Evolutionary conservation across 30 jellyfish, hydroid and myxozoan species (phyloP), one percentile per base, ranked within the genome.

Genomic region (Hydractinia symbiolongicarpus): DNA sequence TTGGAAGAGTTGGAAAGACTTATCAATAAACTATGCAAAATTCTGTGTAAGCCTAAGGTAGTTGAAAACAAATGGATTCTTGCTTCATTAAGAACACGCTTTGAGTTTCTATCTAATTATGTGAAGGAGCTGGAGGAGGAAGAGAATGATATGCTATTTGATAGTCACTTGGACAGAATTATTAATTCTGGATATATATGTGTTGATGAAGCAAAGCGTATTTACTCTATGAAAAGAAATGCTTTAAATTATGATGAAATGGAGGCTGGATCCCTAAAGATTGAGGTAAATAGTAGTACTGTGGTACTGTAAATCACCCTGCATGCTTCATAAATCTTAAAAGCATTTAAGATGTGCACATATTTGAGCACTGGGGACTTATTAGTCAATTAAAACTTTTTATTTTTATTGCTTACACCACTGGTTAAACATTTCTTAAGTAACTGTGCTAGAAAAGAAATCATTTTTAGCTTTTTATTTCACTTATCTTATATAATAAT

Each of bases 51-150:
- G 40, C 40, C 74, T 4, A 64, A 64, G 2, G 40, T 64, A n/a
- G 74, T 51, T n/a, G 74, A 64, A n/a, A n/a, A 64, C 74, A 64
- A 64, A 51, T 64, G 19, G 52, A 64, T 64, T 64, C 40, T 64
- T n/a, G 74, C 52, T n/a, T 64, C 74, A 64, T 64, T 64, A 13
- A 64, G 40, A 7, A 51, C 74, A 64, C 19, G 74, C 19, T 64
- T n/a, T 64, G 74, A 64, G 40, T 64, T 64, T 64, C 4, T 64
- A 44, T 64, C 74, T 6, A 64, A 64, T 64, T 64, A 64, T 2
- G 40, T 64, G 1, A 51, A 64, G 17, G 74, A 64, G 40, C 40
- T 64, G 9, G 74, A 64, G 9, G 19, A 44, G 9, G 19, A 44
- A n/a, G 74, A 51, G 40, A 64, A 51, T 64, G 74, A 64, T 64